These are phyloP conservation scores for Paguma larvata DNA, from an alignment of 2,797 vertebrate genomes.

Conservation along the genomic window DNA sequence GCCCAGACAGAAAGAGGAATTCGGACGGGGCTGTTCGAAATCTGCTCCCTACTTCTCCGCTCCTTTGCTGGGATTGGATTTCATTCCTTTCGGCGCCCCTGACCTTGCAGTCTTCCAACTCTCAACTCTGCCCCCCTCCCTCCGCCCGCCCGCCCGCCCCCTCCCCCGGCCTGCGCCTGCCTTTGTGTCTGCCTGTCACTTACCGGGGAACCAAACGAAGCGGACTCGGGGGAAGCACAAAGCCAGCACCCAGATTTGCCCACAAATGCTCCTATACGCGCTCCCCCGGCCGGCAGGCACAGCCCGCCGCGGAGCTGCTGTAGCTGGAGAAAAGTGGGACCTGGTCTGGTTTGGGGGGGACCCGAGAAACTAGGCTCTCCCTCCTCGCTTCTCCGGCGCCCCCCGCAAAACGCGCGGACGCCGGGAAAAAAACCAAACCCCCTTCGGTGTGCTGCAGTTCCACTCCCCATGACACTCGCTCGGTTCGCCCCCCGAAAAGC, in stretches of 20 bases:
- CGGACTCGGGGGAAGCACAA: slow-evolving; percentile 91
- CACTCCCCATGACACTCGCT: slow-evolving; percentile 37
- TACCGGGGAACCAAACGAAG: slow-evolving; percentile 89
- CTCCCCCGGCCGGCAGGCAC: not conserved
- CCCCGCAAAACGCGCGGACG: slow-evolving; percentile 62
- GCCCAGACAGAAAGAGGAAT: not conserved
- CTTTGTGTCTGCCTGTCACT: slow-evolving; percentile 95
- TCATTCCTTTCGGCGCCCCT: slow-evolving; percentile 90
- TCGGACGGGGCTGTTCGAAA: slow-evolving; percentile 72
- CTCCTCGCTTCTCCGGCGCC: slow-evolving; percentile 35
- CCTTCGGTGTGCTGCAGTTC: not conserved
- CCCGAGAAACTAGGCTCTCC: slow-evolving; percentile 60
- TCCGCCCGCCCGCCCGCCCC: slow-evolving; percentile 75
- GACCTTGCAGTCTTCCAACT: slow-evolving; percentile 90
- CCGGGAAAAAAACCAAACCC: not conserved
- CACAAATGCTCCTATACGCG: slow-evolving; percentile 77
- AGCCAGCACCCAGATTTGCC: slow-evolving; percentile 87
- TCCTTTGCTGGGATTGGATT: slow-evolving; percentile 87
- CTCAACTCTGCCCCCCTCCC: slow-evolving; percentile 78
- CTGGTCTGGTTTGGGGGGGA: not conserved
- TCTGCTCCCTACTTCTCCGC: slow-evolving; percentile 75
- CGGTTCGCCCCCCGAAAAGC: not conserved
- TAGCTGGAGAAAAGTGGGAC: slow-evolving; percentile 62
- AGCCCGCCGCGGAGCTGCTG: not conserved
- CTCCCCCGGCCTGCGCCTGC: slow-evolving; percentile 87